Evolutionary conservation across 2,888 invertebrate species (phyloP).

Genomic region (Meliscaeva auricollis): DNA sequence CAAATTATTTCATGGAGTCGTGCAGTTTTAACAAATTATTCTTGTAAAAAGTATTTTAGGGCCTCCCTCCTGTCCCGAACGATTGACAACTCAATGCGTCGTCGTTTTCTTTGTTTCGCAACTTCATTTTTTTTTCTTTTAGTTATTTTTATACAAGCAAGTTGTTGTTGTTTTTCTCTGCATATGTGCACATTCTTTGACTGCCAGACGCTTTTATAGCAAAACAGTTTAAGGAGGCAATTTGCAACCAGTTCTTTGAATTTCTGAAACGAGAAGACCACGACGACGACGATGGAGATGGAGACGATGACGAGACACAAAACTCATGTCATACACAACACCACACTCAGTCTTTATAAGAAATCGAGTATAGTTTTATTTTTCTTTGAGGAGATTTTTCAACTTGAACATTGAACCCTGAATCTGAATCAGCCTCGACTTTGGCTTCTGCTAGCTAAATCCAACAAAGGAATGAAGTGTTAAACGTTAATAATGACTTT

Average conservation of each 20-base stretch:
- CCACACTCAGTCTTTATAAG: not conserved
- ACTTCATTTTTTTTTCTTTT: slow-evolving; percentile 38
- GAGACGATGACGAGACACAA: not conserved
- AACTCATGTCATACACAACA: not conserved
- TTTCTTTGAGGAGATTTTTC: slow-evolving; percentile 7
- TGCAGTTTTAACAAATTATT: slow-evolving; percentile 13
- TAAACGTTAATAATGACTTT: slow-evolving; percentile 13
- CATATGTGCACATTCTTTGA: slow-evolving; percentile 58
- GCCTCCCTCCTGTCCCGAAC: slow-evolving; percentile 36
- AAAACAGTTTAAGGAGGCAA: slow-evolving; percentile 36
- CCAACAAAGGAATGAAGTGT: slow-evolving; percentile 29
- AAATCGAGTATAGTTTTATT: slow-evolving; percentile 12
- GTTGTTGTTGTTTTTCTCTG: slow-evolving; percentile 30
- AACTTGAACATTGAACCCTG: slow-evolving; percentile 17
- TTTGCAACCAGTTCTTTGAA: slow-evolving; percentile 60
- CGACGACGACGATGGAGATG: not conserved
- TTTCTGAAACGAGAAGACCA: slow-evolving; percentile 23
- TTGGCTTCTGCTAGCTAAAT: not conserved
- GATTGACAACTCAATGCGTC: not conserved
- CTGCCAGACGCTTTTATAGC: slow-evolving; percentile 66
- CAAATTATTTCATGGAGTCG: not conserved
- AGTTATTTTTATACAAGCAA: slow-evolving; percentile 21
- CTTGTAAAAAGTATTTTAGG: slow-evolving; percentile 50
- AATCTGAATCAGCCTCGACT: slow-evolving; percentile 11
- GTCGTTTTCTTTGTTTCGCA: slow-evolving; percentile 65